Evolutionary conservation across 92 coral and sea anemone genomes (phyloP).

Genomic region (Palythoa grandis): DNA sequence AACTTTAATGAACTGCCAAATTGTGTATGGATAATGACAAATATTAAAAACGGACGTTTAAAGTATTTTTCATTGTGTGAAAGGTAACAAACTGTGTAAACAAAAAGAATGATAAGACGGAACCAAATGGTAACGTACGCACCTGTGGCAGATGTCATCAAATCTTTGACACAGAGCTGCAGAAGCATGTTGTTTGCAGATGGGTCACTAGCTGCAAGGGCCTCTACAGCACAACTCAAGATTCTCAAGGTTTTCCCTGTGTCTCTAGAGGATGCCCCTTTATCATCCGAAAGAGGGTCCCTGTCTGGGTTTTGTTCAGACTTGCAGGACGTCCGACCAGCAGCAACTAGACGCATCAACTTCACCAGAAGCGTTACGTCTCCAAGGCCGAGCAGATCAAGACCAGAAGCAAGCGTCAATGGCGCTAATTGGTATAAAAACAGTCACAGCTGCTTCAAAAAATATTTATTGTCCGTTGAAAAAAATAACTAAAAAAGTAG

Average conservation of each 20-base stretch:
- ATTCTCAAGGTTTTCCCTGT: slow-evolving; percentile 50
- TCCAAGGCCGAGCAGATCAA: slow-evolving; percentile 68
- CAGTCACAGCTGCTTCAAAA: background rate
- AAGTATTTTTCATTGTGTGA: too few species aligned
- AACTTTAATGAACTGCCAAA: too few species aligned
- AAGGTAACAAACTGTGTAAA: too few species aligned
- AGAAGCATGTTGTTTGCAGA: slow-evolving; percentile 67
- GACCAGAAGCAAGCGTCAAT: slow-evolving; percentile 57
- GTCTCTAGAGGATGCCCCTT: slow-evolving; percentile 19
- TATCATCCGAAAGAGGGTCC: slow-evolving; percentile 33
- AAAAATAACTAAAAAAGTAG: too few species aligned
- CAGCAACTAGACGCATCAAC: slow-evolving; percentile 87
- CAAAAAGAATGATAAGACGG: too few species aligned
- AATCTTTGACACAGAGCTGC: slow-evolving; percentile 76
- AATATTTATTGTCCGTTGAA: background rate
- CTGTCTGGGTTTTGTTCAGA: slow-evolving; percentile 24
- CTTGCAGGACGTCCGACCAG: slow-evolving; percentile 62
- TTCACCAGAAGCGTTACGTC: slow-evolving; percentile 75
- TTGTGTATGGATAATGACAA: too few species aligned
- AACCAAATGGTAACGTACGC: background rate
- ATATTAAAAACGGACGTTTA: too few species aligned
- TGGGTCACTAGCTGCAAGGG: slow-evolving; percentile 75
- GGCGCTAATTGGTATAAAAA: slow-evolving; percentile 31
- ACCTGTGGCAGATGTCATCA: slow-evolving; percentile 92
- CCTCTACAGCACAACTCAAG: slow-evolving; percentile 77